Conservation (phyloP, 1,140 invertebrate species). For the Metaphire vulgaris region DNA sequence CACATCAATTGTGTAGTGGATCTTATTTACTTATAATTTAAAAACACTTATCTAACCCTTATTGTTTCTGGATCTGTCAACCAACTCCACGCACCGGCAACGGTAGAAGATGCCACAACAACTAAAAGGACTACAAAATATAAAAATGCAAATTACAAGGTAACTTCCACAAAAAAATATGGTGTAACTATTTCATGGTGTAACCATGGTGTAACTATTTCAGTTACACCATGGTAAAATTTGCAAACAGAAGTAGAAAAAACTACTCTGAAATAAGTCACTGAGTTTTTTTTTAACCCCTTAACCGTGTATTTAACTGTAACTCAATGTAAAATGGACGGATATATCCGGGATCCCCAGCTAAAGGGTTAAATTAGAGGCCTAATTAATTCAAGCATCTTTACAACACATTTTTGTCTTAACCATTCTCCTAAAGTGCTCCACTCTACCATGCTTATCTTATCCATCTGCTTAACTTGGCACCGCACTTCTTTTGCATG, state of each 20-base stretch:
- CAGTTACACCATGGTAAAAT: no score
- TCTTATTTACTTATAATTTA: background rate
- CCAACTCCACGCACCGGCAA: constrained; percentile 89
- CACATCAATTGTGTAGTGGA: background rate
- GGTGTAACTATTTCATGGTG: background rate
- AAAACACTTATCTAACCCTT: constrained; percentile 52
- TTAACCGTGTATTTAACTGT: no score
- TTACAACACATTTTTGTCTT: no score
- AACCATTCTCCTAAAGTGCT: no score
- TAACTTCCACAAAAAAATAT: background rate
- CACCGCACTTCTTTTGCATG: no score
- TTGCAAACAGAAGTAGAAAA: background rate
- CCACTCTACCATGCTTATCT: no score
- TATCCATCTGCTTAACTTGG: no score
- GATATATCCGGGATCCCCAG: no score
- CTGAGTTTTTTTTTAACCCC: no score
- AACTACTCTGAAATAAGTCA: background rate
- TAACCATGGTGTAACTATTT: background rate
- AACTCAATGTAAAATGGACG: no score
- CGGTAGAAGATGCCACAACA: constrained; percentile 76
- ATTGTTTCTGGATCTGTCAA: constrained; percentile 81
- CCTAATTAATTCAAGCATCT: no score
- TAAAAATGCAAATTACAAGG: constrained; percentile 4
- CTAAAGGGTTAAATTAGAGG: no score
- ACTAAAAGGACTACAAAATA: constrained; percentile 70